Evolutionary conservation across 2,888 invertebrate species (phyloP).

Genomic region (Ephialtes manifestator): DNA sequence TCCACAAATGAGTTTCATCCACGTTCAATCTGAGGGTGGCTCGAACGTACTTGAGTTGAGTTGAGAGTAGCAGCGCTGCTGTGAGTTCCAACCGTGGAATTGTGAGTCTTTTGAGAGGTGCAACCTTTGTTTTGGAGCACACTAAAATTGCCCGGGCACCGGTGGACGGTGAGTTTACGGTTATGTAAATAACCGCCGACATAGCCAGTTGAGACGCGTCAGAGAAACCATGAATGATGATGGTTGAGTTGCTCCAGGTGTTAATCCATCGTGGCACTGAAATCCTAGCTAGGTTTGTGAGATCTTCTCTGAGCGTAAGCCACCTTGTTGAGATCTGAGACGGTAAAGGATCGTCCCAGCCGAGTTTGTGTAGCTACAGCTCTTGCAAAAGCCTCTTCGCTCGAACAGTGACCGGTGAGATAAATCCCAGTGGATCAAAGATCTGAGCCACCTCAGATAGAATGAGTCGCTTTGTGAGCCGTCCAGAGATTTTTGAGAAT

Average conservation of each 20-base stretch:
- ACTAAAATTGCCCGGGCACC: conserved; percentile 25
- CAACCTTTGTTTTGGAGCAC: conserved; percentile 53
- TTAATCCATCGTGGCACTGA: too few species aligned
- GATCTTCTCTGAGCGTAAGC: conserved; percentile 35
- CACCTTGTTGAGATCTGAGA: conserved; percentile 19
- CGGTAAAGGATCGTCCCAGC: conserved; percentile 64
- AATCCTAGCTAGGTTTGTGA: too few species aligned
- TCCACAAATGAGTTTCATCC: conserved; percentile 60
- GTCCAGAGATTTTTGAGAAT: too few species aligned
- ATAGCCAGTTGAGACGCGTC: too few species aligned
- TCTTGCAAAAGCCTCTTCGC: conserved; percentile 39
- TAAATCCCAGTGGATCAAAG: conserved; percentile 61
- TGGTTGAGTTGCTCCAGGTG: not conserved
- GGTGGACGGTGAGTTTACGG: not conserved
- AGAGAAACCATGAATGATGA: too few species aligned
- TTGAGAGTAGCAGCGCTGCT: conserved; percentile 33
- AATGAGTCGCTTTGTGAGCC: too few species aligned
- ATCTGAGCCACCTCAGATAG: conserved; percentile 5
- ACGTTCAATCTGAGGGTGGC: not conserved
- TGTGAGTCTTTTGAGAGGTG: conserved; percentile 52
- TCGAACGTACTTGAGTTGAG: not conserved
- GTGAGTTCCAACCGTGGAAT: conserved; percentile 54
- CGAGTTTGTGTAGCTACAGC: conserved; percentile 57
- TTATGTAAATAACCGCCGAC: too few species aligned
- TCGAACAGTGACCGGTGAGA: conserved; percentile 48